Evolutionary conservation across 2,888 invertebrate genomes (phyloP), one percentile per base, ranked within the genome.

Genomic region (Thereva nobilitata): DNA sequence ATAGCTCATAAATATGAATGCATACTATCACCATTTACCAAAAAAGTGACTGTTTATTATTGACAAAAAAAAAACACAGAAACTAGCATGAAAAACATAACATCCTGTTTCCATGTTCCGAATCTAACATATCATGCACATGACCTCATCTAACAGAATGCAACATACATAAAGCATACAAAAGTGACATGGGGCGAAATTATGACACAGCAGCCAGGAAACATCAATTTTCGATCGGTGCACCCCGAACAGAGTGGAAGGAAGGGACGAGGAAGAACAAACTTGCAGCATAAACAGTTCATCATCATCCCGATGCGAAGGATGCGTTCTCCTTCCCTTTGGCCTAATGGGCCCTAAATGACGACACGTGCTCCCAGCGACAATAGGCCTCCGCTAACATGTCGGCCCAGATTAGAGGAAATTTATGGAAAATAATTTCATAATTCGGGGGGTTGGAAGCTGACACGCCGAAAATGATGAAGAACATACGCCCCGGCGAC

Each of bases 381-480:
- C 44, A 42, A 53, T 53, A 53, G 64, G 9, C 23, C 4, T 23
- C 7, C 34, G 4, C 7, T 23, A 35, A 35, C 53, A 53, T 52
- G 12, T 34, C 47, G 53, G 65, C 70, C 70, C 70, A 71, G 54
- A 66, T 70, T 70, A 68, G 70, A 71, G 72, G 72, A 73, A 73
- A 78, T 78, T 72, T 78, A 79, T 77, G 78, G 75, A 75, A 80
- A 78, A 78, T 80, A 78, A 80, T 80, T 80, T 80, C 79, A 80
- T 80, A 80, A 80, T 78, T 80, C 75, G 75, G 75, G 76, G 76
- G 79, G 79, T 75, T 73, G 75, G 69, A 71, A 71, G 67, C 67
- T 68, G 23, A 23, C 23, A 23, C 23, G 23, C 23, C 23, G 23
- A 23, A 23, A 23, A 68, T 68, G 67, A 68, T 9, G 23, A 9